Conservation (phyloP, 1,140 invertebrate species). For the Pogonomyrmex barbatus region DNA sequence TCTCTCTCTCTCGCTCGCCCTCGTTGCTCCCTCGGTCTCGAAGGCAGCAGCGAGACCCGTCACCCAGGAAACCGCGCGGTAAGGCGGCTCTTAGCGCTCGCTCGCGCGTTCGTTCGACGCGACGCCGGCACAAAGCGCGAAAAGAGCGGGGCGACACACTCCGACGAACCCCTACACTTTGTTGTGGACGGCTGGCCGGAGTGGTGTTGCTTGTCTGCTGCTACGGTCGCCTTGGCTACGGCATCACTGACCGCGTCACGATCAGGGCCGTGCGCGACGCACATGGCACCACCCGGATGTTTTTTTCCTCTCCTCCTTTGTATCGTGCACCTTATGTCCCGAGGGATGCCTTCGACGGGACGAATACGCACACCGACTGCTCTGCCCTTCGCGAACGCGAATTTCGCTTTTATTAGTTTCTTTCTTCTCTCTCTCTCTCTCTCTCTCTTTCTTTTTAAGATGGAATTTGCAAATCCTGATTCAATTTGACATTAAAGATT, state of each 20-base stretch:
- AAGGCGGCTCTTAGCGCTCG: neutral
- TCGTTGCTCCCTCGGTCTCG: slow-evolving; percentile 54
- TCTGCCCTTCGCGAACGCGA: too few relatives aligned
- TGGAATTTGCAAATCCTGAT: too few relatives aligned
- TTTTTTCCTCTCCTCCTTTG: neutral
- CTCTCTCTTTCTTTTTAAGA: too few relatives aligned
- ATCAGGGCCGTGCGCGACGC: slow-evolving; percentile 49
- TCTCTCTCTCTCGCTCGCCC: slow-evolving; percentile 62
- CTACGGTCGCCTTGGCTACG: slow-evolving; percentile 86
- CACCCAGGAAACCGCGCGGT: slow-evolving; percentile 80
- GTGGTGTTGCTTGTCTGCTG: slow-evolving; percentile 84
- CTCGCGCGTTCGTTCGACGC: slow-evolving; percentile 2
- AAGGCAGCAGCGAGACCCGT: slow-evolving; percentile 68
- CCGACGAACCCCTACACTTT: slow-evolving; percentile 75
- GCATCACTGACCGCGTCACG: slow-evolving; percentile 82
- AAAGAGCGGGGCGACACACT: slow-evolving; percentile 75
- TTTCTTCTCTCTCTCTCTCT: too few relatives aligned
- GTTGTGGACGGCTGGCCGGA: slow-evolving; percentile 80
- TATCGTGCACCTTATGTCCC: too few relatives aligned
- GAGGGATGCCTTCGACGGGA: too few relatives aligned
- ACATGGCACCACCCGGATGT: neutral
- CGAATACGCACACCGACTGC: too few relatives aligned
- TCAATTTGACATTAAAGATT: too few relatives aligned
- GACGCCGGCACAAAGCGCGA: slow-evolving; percentile 67
- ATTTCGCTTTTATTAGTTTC: too few relatives aligned